These are phyloP conservation scores for Halocynthia aurantium DNA, from an alignment of 23 tunicate genomes.

Conservation along the genomic window DNA sequence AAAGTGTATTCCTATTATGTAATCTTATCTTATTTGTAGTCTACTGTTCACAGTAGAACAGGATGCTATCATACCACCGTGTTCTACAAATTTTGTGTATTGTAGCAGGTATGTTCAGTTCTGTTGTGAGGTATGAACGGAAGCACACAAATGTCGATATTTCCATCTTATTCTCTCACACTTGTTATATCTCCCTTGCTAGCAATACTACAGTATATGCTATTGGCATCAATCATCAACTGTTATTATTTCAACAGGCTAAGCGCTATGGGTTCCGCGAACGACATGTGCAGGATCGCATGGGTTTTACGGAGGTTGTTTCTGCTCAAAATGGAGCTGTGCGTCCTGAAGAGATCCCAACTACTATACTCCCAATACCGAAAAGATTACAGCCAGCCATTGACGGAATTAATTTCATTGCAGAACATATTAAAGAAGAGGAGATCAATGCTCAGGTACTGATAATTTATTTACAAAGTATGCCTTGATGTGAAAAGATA, in stretches of 20 bases:
- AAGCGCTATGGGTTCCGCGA: constrained; percentile 12
- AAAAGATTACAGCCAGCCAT: constrained; percentile 4
- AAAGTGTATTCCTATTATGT: not conserved
- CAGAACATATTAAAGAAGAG: constrained; percentile 14
- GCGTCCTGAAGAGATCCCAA: not conserved
- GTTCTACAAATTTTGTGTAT: no score
- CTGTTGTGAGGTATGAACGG: not conserved
- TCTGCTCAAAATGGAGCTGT: constrained; percentile 1
- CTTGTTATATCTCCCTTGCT: no score
- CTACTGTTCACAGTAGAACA: no score
- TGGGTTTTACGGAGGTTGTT: constrained; percentile 14
- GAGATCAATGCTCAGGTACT: constrained; percentile 20
- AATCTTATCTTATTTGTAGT: no score
- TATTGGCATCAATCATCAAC: no score
- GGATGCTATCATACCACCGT: no score
- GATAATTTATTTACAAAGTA: no score
- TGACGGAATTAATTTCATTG: constrained; percentile 4
- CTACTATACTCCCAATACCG: constrained; percentile 7
- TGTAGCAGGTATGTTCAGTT: no score
- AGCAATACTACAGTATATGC: no score
- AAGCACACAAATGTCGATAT: no score
- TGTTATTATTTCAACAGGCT: not conserved
- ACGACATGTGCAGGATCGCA: constrained; percentile 7
- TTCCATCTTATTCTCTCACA: no score
- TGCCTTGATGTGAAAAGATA: no score